Conservation (phyloP, 1,140 invertebrate genomes). For the Pachypsylla venusta region DNA sequence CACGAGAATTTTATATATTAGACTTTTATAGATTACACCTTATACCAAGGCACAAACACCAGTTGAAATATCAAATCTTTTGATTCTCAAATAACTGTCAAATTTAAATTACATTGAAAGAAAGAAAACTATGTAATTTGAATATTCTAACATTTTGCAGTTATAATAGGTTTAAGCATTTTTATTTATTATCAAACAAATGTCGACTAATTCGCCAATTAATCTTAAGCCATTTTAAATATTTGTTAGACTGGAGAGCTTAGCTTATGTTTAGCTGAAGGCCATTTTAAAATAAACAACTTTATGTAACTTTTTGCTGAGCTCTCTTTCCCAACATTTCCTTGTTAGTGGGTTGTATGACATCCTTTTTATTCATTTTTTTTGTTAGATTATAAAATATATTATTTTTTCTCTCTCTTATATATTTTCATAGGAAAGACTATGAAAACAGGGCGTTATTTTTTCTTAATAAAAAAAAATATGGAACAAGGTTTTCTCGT, state of each 20-base stretch:
- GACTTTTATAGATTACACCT: no score
- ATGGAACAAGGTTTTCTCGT: background rate
- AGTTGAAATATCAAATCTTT: no score
- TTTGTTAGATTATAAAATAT: no score
- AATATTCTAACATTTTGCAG: no score
- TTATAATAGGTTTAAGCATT: no score
- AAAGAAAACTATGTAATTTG: no score
- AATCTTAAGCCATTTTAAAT: slow-evolving; percentile 7
- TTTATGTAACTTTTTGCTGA: slow-evolving; percentile 7
- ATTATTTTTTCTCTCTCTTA: background rate
- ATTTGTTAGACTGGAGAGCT: background rate
- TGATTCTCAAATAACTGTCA: no score
- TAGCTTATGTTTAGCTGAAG: background rate
- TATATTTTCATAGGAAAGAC: background rate
- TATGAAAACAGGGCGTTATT: background rate
- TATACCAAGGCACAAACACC: no score
- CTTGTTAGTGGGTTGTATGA: background rate
- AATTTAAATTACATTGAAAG: no score
- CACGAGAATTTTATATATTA: no score
- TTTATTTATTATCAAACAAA: background rate
- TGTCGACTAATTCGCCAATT: slow-evolving; percentile 5
- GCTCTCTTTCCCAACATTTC: background rate
- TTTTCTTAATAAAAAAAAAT: background rate
- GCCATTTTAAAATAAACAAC: slow-evolving; percentile 7
- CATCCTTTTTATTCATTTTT: no score